These are phyloP conservation scores for Sebastes itinus DNA, from an alignment of 2,797 vertebrate genomes.

Conservation along the genomic window DNA sequence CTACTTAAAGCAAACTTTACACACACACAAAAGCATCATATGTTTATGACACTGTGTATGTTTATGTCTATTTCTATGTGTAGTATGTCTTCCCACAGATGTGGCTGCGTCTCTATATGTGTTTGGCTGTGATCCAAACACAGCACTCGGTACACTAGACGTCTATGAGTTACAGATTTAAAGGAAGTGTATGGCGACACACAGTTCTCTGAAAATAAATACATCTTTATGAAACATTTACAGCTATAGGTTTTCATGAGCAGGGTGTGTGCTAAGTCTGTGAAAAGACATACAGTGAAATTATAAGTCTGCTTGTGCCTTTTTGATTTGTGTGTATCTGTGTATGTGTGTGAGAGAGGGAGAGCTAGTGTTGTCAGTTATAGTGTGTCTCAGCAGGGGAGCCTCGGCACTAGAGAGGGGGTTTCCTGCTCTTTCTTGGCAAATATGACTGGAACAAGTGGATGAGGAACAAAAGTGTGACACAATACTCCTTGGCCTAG, in stretches of 20 bases:
- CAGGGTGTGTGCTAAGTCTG: slow-evolving; percentile 7
- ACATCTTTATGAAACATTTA: background rate
- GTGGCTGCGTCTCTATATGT: background rate
- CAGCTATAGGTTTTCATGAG: slow-evolving; percentile 18
- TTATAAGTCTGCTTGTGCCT: slow-evolving; percentile 16
- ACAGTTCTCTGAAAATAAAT: slow-evolving; percentile 6
- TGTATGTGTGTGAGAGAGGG: background rate
- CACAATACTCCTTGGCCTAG: background rate
- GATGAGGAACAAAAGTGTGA: slow-evolving; percentile 36
- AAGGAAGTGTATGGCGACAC: background rate
- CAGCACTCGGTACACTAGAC: background rate
- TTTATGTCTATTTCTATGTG: slow-evolving; percentile 11
- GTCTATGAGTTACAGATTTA: background rate
- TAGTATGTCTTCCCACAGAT: background rate
- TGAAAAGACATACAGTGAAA: background rate
- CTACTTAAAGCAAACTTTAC: background rate
- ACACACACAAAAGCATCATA: background rate
- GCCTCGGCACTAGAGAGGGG: background rate
- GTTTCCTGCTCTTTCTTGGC: slow-evolving; percentile 53
- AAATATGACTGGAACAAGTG: slow-evolving; percentile 34
- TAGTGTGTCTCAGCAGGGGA: slow-evolving; percentile 22
- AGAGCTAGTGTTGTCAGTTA: slow-evolving; percentile 21
- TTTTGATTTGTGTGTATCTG: slow-evolving; percentile 29
- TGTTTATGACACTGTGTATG: background rate
- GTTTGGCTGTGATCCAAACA: slow-evolving; percentile 27